Conservation (phyloP, 1,140 invertebrate genomes). For the Bicyclus anynana region DNA sequence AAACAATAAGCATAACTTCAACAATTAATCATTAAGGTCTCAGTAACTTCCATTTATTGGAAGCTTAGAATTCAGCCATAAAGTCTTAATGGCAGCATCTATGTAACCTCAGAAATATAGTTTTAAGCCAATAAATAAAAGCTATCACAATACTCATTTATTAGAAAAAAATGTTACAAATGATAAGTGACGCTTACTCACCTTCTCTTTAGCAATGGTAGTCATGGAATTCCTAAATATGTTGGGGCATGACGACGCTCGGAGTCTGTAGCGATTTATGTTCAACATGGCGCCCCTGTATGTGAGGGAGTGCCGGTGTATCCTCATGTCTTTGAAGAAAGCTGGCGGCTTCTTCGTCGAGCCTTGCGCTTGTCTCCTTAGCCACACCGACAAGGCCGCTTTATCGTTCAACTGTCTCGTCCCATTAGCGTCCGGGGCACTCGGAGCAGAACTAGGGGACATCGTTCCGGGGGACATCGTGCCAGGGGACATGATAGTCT, state of each 20-base stretch:
- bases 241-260: slow-evolving; percentile 91
- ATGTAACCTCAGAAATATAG: too few species aligned
- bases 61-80: too few species aligned
- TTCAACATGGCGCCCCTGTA: slow-evolving; percentile 92
- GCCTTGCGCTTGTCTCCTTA: slow-evolving; percentile 69
- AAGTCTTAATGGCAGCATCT: too few species aligned
- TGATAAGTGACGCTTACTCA: slow-evolving; percentile 21
- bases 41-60: too few species aligned
- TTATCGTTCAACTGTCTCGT: slow-evolving; percentile 54
- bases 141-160: too few species aligned
- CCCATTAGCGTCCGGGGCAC: slow-evolving; percentile 32
- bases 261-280: slow-evolving; percentile 87
- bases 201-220: slow-evolving; percentile 88
- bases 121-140: neutral
- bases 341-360: slow-evolving; percentile 78
- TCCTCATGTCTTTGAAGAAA: slow-evolving; percentile 83
- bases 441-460: slow-evolving; percentile 40
- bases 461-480: slow-evolving; percentile 39
- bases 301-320: slow-evolving; percentile 87
- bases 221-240: slow-evolving; percentile 93
- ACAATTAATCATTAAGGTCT: too few species aligned
- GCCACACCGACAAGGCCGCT: slow-evolving; percentile 78
- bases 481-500: slow-evolving; percentile 51
- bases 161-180: too few species aligned
- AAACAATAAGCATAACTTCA: too few species aligned